Conservation (phyloP, 2,888 invertebrate genomes). For the Eumacrocentrus americanus region DNA sequence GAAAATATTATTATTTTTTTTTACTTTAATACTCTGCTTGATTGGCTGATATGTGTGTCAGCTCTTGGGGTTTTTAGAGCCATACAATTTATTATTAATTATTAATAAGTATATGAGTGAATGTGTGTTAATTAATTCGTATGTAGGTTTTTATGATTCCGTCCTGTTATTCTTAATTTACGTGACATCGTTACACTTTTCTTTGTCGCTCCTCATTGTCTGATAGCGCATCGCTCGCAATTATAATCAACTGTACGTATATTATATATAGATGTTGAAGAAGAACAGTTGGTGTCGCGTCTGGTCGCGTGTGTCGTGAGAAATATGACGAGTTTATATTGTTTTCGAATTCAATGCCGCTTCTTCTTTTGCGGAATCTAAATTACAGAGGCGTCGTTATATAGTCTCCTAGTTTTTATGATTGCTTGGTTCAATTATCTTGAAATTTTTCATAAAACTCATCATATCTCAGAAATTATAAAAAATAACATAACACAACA, state of each 20-base stretch:
- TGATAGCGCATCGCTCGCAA: background rate
- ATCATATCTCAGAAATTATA: too few relatives aligned
- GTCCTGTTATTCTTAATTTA: background rate
- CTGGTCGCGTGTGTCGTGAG: slow-evolving; percentile 45
- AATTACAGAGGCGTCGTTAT: background rate
- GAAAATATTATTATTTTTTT: slow-evolving; percentile 8
- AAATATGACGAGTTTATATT: slow-evolving; percentile 45
- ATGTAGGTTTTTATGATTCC: slow-evolving; percentile 34
- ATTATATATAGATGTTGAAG: too few relatives aligned
- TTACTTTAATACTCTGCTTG: background rate
- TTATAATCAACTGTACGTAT: background rate
- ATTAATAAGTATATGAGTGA: background rate
- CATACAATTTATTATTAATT: background rate
- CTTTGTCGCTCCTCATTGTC: slow-evolving; percentile 8
- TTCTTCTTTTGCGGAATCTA: background rate
- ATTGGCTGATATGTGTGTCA: background rate
- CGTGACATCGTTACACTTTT: background rate
- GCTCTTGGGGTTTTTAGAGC: background rate
- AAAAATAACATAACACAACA: too few relatives aligned
- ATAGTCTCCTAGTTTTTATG: background rate
- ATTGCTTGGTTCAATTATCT: background rate
- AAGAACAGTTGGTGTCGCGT: too few relatives aligned
- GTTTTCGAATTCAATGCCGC: slow-evolving; percentile 41
- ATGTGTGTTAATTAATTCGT: slow-evolving; percentile 22
- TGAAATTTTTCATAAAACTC: too few relatives aligned